Base-by-base conservation (phyloP, 2,113 vertebrate genomes). In the Nymphicus hollandicus region DNA sequence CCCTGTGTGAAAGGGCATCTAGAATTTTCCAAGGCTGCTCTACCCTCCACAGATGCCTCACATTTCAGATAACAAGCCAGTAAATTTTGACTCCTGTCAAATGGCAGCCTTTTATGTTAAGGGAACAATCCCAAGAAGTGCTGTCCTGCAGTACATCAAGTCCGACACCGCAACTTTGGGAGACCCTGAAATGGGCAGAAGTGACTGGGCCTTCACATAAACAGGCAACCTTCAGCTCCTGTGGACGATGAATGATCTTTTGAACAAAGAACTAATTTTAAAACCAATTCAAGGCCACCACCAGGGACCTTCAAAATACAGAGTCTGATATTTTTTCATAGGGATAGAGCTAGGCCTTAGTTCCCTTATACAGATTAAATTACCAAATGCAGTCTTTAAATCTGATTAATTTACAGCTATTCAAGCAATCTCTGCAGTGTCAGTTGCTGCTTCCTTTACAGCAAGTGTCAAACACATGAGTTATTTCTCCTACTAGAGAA, bases 371-470 rank as follows among this genome's bases (percentile, higher is more conserved):
- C 23, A 92, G 88, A 95, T 96, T 96, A 89, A 92, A 92, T 95
- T 87, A 93, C 86, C 18, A 15, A 95, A 82, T 72, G 53, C 70
- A 80, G 56, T 85, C 95, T 96, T 96, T 94, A 95, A 91, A 90
- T 95, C 72, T 89, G 95, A 85, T 96, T 86, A 94, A 96, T 96
- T 97, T 95, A 96, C 91, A 96, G 95, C 92, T 91, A 53, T 90
- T 92, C 77, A 84, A 81, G 91, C 73, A 94, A 65, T 82, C 95
- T 74, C 80, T 77, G 53, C 65, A 33, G 63, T 82, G 77, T 84
- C 88, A 89, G 73, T 73, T 61, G 86, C 73, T 86, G 52, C 66
- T 92, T 72, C 86, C 84, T 94, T 93, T 94, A 93, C 63, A 90
- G 92, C 68, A 81, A 76, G 80, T 93, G 95, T 95, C 95, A 92